Evolutionary conservation across 2,888 invertebrate genomes (phyloP).

Genomic region (Siphonodentalium dalli): DNA sequence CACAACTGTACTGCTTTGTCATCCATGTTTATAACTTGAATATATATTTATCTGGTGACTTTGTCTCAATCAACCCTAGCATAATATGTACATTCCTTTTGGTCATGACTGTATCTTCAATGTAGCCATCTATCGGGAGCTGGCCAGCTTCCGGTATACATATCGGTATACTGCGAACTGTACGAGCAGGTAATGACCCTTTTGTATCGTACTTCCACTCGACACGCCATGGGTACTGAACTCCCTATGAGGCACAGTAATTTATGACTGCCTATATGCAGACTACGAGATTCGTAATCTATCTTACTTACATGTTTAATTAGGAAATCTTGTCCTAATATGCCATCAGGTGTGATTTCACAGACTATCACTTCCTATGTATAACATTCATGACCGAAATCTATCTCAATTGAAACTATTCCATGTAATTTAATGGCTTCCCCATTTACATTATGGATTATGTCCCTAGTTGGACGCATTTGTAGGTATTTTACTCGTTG

Average conservation of each 20-base stretch:
- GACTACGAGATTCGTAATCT: constrained; percentile 8
- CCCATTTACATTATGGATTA: constrained; percentile 15
- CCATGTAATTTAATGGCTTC: constrained; percentile 12
- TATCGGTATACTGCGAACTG: too few species aligned
- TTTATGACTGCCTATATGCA: constrained; percentile 1
- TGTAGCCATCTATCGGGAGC: too few species aligned
- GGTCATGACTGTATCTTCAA: too few species aligned
- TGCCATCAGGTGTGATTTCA: constrained; percentile 17
- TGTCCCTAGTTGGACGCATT: neutral
- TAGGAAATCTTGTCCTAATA: constrained; percentile 22
- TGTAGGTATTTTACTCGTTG: constrained; percentile 2
- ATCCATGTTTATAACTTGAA: too few species aligned
- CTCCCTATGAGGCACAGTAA: constrained; percentile 14
- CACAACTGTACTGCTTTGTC: too few species aligned
- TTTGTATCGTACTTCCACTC: constrained; percentile 7
- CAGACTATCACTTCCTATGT: constrained; percentile 11
- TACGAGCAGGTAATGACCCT: constrained; percentile 9
- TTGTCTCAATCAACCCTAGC: too few species aligned
- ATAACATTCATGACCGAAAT: neutral
- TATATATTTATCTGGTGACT: too few species aligned
- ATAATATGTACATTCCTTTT: too few species aligned
- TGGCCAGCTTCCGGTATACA: too few species aligned
- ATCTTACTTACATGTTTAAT: constrained; percentile 10
- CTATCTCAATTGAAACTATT: neutral
- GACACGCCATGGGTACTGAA: neutral